Conservation (phyloP, 2,113 vertebrate genomes). For the Piliocolobus tephrosceles region DNA sequence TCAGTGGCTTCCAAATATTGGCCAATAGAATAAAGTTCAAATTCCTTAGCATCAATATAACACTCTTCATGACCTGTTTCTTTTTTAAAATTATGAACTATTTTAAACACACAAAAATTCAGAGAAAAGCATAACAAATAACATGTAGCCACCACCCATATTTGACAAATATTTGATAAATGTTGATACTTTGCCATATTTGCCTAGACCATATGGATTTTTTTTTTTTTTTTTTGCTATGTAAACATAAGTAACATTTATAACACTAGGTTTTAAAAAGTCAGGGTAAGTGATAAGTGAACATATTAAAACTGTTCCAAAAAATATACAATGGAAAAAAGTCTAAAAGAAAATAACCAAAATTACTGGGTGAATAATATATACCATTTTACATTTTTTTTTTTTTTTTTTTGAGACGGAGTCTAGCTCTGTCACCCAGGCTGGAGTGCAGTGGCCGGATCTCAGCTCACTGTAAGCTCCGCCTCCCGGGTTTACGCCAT, state of each 20-base stretch:
- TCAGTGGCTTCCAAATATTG: not conserved
- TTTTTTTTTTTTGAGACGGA: too few relatives aligned
- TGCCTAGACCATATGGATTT: not conserved
- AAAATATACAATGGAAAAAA: not conserved
- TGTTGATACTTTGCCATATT: not conserved
- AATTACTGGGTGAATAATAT: slow-evolving; percentile 23
- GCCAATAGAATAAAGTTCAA: not conserved
- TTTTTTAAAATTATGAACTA: not conserved
- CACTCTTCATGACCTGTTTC: not conserved
- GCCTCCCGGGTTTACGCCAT: too few relatives aligned
- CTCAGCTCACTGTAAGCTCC: too few relatives aligned
- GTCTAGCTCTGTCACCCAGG: too few relatives aligned
- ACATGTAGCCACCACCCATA: not conserved
- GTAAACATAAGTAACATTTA: not conserved
- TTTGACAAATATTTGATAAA: not conserved
- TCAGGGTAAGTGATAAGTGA: not conserved
- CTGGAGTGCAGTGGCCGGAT: too few relatives aligned
- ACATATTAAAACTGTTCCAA: not conserved
- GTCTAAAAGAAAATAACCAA: slow-evolving; percentile 48
- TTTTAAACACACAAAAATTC: not conserved
- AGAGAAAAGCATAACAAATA: not conserved
- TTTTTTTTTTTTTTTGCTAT: not conserved
- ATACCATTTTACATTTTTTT: not conserved
- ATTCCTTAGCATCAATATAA: not conserved
- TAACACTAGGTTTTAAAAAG: not conserved